Evolutionary conservation across 2,888 invertebrate species (phyloP), one percentile per base, ranked within the genome.

Genomic region (Hydrotaea cyrtoneurina): DNA sequence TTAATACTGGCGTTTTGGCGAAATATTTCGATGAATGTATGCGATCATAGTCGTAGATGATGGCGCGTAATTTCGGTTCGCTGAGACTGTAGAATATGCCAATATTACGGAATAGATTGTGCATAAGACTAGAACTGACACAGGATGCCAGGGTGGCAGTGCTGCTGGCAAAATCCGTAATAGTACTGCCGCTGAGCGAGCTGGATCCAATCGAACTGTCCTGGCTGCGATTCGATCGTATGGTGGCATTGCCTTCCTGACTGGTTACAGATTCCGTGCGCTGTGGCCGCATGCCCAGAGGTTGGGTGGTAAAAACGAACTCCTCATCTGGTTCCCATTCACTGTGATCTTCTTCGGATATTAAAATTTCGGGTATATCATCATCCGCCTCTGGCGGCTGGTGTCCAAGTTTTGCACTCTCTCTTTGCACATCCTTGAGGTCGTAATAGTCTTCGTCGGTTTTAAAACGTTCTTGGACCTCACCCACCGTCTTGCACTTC

Each of bases 261-360:
- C 59, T 59, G 43, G 13, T n/a, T 0, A 43, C 21, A n/a, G 39
- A 69, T 46, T 46, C 69, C 0, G 46, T 46, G 89, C 89, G 0
- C 82, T 84, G 39, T 3, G 39, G 11, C 7, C 3, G 3, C 2
- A 4, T 31, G 11, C 7, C 39, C 8, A 13, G 55, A 21, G 75
- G 59, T 15, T 89, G 87, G 36, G 89, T 90, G 53, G 90, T 88
- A 83, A 91, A 92, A 88, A 90, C 90, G 86, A 92, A 92, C 83
- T 92, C 92, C 86, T 91, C 91, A 87, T 91, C 92, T 57, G 91
- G 90, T 87, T 92, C 92, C 92, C 92, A 92, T 86, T 92, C 92
- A 74, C 90, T 90, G 26, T 92, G 90, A 88, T 92, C 92, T 50
- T 87, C 81, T 10, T 78, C 64, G 17, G 86, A 79, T 72, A 87